Percentiles rank a stretch among this genome's conserved stretches.
Conservation (phyloP, 2,797 vertebrate species). For the Darevskia mixta region DNA sequence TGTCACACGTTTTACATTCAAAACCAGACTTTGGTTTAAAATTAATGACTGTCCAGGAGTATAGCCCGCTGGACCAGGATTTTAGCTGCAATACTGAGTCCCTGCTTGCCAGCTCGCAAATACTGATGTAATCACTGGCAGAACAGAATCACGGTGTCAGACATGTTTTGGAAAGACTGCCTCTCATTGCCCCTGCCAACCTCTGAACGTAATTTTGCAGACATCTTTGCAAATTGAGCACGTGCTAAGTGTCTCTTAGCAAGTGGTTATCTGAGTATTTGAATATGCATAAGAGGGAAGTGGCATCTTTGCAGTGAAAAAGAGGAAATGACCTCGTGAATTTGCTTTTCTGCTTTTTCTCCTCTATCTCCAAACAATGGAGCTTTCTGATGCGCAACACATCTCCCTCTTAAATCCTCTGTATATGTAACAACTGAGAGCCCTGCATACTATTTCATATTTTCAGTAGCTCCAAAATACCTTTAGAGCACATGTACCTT, state of each 20-base stretch:
- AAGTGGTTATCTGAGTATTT: neutral
- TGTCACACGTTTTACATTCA: neutral
- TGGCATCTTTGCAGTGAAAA: neutral
- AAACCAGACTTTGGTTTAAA: neutral
- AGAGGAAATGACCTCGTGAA: neutral
- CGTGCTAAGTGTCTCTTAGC: neutral
- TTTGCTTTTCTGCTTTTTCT: conserved; percentile 14
- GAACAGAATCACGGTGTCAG: neutral
- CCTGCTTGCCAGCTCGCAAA: neutral
- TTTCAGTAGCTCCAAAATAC: conserved; percentile 34
- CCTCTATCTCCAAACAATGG: neutral
- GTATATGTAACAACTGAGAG: conserved; percentile 13
- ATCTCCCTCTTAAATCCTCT: conserved; percentile 6
- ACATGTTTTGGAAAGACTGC: neutral
- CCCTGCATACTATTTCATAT: conserved; percentile 11
- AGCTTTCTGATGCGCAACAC: neutral
- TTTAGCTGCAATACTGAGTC: neutral
- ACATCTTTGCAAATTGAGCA: neutral
- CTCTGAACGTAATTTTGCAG: neutral
- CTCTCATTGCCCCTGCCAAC: neutral
- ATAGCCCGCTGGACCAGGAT: neutral
- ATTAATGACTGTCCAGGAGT: neutral
- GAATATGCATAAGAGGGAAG: neutral
- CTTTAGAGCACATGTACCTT: conserved; percentile 7
- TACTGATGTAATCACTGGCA: neutral